phyloP scores from a whole-genome alignment of 2,888 invertebrate genomes.

The Darwinula stevensoni region DNA sequence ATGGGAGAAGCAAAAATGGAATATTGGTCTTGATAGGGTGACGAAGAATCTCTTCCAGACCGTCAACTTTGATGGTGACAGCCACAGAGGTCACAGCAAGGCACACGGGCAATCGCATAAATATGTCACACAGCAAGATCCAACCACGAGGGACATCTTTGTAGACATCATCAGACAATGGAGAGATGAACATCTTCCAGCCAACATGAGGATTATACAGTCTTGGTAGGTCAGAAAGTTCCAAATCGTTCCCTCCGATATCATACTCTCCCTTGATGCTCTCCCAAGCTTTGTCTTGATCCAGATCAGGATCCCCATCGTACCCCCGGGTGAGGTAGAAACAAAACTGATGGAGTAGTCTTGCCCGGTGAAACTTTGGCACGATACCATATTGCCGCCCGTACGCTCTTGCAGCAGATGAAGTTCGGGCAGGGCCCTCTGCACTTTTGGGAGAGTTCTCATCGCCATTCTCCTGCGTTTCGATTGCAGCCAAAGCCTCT shows the following conservation, averaged over 20 bases:
- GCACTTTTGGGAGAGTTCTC: too few relatives aligned
- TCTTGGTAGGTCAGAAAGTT: neutral
- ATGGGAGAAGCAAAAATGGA: neutral
- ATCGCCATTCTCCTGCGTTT: too few relatives aligned
- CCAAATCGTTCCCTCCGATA: too few relatives aligned
- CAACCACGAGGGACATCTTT: slow-evolving; percentile 23
- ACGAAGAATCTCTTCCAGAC: slow-evolving; percentile 24
- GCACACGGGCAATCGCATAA: slow-evolving; percentile 34
- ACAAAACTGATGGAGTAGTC: neutral
- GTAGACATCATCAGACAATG: too few relatives aligned
- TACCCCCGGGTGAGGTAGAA: slow-evolving; percentile 1
- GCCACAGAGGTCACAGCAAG: slow-evolving; percentile 34
- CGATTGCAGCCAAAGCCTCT: too few relatives aligned
- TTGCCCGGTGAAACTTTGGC: neutral
- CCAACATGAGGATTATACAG: slow-evolving; percentile 16
- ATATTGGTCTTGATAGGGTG: slow-evolving; percentile 26
- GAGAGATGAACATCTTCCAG: slow-evolving; percentile 42
- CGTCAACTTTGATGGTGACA: slow-evolving; percentile 24
- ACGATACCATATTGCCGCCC: slow-evolving; percentile 6
- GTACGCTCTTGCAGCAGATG: too few relatives aligned
- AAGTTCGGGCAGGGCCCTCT: too few relatives aligned
- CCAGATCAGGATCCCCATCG: slow-evolving; percentile 1
- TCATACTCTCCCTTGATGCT: neutral
- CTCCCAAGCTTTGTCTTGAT: neutral
- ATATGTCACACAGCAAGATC: slow-evolving; percentile 33